These are phyloP conservation scores for Marasmarcha lunaedactyla DNA, from an alignment of 2,888 invertebrate species.

Conservation along the genomic window DNA sequence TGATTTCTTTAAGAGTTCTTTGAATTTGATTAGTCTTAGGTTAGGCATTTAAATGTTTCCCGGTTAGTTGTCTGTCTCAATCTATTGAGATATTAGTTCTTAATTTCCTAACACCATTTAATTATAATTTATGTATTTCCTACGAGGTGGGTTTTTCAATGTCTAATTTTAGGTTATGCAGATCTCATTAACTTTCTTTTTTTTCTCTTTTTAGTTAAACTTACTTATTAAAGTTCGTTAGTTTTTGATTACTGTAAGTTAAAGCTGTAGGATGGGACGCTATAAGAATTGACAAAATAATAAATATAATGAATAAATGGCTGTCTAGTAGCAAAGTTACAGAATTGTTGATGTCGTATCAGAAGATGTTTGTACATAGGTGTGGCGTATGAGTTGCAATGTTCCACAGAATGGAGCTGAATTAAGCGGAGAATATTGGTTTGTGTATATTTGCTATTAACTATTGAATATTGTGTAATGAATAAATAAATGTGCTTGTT, in stretches of 20 bases:
- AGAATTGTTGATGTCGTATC: not conserved
- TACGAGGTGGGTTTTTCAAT: slow-evolving; percentile 18
- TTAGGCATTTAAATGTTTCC: not conserved
- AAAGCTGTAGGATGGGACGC: not conserved
- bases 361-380: not conserved
- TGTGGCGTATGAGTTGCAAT: too few relatives aligned
- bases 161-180: slow-evolving; percentile 11
- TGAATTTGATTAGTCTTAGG: too few relatives aligned
- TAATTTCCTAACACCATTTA: not conserved
- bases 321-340: slow-evolving; percentile 19
- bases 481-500: slow-evolving; percentile 51
- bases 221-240: not conserved
- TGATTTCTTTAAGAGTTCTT: too few relatives aligned
- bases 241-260: not conserved
- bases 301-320: slow-evolving; percentile 10
- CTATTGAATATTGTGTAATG: slow-evolving; percentile 29
- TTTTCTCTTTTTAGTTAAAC: slow-evolving; percentile 2
- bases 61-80: not conserved
- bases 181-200: slow-evolving; percentile 11
- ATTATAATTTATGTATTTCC: slow-evolving; percentile 13
- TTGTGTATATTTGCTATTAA: slow-evolving; percentile 43
- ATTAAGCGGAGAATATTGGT: slow-evolving; percentile 16
- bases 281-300: slow-evolving; percentile 1
- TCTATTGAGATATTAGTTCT: not conserved
- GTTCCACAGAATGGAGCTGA: slow-evolving; percentile 13